Percentiles rank a stretch among this genome's conserved stretches.
phyloP scores from a whole-genome alignment of 2,797 vertebrate genomes.

The Falco rusticolus region DNA sequence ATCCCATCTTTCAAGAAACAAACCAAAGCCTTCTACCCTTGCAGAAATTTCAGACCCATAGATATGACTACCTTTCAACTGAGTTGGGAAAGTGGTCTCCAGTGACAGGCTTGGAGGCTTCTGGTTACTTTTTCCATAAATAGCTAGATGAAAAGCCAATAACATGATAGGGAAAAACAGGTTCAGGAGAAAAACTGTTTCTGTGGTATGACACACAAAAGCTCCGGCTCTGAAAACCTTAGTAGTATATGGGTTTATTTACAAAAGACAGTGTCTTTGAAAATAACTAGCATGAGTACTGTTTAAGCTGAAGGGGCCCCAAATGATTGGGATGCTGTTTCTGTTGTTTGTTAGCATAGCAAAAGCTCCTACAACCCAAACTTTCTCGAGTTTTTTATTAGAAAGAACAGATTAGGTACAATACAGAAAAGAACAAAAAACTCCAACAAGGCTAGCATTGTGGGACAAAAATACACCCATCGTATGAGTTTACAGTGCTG shows the following conservation, averaged over 20 bases:
- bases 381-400: neutral
- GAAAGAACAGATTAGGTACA: neutral
- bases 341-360: neutral
- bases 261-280: neutral
- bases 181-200: neutral
- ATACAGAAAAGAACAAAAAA: neutral
- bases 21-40: constrained; percentile 30
- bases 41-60: constrained; percentile 22
- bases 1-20: constrained; percentile 47
- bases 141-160: neutral
- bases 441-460: neutral
- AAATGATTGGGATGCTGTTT: neutral
- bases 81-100: neutral
- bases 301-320: neutral
- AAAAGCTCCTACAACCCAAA: neutral
- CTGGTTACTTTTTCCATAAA: neutral
- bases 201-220: neutral
- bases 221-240: neutral
- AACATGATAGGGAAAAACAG: neutral
- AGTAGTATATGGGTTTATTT: neutral
- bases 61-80: constrained; percentile 3
- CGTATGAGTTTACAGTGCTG: neutral
- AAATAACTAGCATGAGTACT: neutral
- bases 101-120: neutral
- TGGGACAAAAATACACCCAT: neutral